Percentiles rank a stretch among this genome's conserved stretches.
These are phyloP conservation scores for Nemoura dubitans DNA, from an alignment of 2,888 invertebrate species.

Conservation along the genomic window DNA sequence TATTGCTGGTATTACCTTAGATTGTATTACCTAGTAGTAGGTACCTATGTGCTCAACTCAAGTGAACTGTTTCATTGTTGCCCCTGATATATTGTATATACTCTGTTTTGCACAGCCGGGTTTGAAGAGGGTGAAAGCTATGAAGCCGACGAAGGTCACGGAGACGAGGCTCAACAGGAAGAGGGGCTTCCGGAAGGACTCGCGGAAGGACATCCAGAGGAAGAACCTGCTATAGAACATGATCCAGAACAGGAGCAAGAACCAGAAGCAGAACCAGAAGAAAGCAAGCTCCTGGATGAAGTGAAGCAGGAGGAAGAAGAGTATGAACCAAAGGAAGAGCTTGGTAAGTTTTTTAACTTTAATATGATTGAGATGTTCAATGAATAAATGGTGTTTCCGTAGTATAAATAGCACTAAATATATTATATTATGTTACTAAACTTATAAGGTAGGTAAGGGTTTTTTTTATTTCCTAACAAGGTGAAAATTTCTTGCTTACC, in stretches of 20 bases:
- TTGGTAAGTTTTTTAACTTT: background rate
- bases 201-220: background rate
- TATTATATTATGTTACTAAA: too few species aligned
- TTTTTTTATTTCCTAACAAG: too few species aligned
- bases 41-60: too few species aligned
- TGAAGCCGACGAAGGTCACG: background rate
- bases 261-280: background rate
- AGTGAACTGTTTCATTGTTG: too few species aligned
- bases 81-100: too few species aligned
- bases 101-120: background rate
- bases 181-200: background rate
- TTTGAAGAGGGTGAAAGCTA: slow-evolving; percentile 18
- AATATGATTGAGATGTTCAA: too few species aligned
- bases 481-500: too few species aligned
- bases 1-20: too few species aligned
- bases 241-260: background rate
- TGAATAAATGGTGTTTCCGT: too few species aligned
- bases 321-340: background rate
- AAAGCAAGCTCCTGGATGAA: background rate
- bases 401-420: slow-evolving; percentile 8
- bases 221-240: background rate
- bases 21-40: too few species aligned
- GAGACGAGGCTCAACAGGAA: background rate
- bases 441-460: too few species aligned
- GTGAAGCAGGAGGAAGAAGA: slow-evolving; percentile 9